These are phyloP conservation scores for Torymus auratus DNA, from an alignment of 2,888 invertebrate genomes.

Conservation along the genomic window DNA sequence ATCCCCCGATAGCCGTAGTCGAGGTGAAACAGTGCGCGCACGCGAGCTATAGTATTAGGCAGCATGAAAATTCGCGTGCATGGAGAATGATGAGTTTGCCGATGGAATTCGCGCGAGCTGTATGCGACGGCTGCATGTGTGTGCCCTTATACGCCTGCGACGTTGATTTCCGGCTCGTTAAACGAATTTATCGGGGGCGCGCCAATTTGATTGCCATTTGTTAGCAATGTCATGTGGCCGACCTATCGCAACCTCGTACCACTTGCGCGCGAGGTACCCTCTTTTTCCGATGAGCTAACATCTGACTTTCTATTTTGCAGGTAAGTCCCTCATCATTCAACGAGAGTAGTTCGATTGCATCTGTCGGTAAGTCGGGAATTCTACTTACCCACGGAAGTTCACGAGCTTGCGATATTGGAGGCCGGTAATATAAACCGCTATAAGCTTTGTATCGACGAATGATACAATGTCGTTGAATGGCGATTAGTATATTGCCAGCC, in stretches of 20 bases:
- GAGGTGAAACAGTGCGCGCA: too few species aligned
- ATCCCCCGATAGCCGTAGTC: too few species aligned
- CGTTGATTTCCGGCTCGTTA: conserved; percentile 1
- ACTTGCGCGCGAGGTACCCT: not conserved
- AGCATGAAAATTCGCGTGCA: conserved; percentile 25
- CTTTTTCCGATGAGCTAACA: not conserved
- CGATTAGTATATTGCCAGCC: too few species aligned
- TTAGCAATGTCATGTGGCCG: not conserved
- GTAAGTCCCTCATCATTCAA: conserved; percentile 34
- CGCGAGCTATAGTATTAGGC: too few species aligned
- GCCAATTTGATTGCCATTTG: not conserved
- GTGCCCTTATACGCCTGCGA: not conserved
- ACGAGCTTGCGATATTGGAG: not conserved
- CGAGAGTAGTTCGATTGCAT: not conserved
- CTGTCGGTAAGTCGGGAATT: conserved; percentile 51
- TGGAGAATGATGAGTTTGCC: conserved; percentile 26
- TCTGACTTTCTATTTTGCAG: conserved; percentile 32
- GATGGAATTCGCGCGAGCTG: not conserved
- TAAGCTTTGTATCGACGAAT: not conserved
- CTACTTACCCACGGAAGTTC: conserved; percentile 7
- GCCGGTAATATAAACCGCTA: conserved; percentile 17
- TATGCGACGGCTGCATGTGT: not conserved
- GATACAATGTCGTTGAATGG: not conserved
- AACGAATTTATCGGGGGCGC: not conserved
- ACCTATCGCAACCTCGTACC: not conserved